A percentile compares a stretch with the other conserved stretches of the same genome.
Evolutionary conservation across 2,113 vertebrate species (phyloP).

Genomic region (Cephalopterus ornatus): DNA sequence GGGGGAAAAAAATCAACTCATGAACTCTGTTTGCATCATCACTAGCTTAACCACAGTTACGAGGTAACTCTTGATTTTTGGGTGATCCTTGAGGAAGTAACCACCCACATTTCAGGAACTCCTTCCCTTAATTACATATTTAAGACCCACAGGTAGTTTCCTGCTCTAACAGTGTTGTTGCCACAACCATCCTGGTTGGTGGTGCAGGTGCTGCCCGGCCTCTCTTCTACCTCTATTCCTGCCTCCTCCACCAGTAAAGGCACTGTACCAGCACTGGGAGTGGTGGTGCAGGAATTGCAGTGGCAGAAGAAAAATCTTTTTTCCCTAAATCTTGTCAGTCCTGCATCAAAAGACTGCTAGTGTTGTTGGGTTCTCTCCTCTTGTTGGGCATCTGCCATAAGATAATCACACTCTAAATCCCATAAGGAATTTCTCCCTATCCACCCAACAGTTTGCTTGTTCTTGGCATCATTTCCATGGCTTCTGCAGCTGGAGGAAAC

Average conservation of each 20-base stretch:
- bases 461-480: neutral
- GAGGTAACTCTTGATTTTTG: neutral
- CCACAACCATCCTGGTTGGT: neutral
- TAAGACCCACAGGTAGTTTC: neutral
- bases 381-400: neutral
- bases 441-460: neutral
- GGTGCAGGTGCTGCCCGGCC: neutral
- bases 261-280: fast-evolving
- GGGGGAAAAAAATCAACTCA: neutral
- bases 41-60: neutral
- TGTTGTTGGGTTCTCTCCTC: neutral
- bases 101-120: neutral
- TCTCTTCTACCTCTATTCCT: neutral
- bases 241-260: neutral
- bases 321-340: neutral
- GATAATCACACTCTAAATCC: neutral
- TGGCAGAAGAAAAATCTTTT: neutral
- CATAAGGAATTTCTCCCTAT: neutral
- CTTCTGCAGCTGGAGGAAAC: neutral
- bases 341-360: neutral
- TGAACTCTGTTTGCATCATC: neutral
- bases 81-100: neutral
- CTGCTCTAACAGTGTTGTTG: neutral
- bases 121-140: neutral
- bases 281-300: neutral